Base-by-base conservation (phyloP, 2,888 invertebrate species). In the Meteorus colon region DNA sequence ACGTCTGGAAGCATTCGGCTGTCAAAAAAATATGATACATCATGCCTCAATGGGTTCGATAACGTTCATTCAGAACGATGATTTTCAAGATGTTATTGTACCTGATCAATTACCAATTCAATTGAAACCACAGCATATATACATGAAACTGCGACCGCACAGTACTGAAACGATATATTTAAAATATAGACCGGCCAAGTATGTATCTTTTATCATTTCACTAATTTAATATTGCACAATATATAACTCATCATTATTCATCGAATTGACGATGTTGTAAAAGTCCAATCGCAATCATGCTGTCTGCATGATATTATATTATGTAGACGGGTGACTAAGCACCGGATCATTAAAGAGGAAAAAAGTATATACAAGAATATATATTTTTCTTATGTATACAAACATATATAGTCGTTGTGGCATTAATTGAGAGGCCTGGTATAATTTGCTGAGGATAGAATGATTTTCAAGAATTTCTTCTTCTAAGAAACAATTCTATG, bases 131-230 rank as follows among this genome's bases (percentile, higher is more conserved):
- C 94, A 95, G 87, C 91, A 88, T 79, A 89, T 93, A 29, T 90
- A 90, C 48, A 84, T 94, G 0, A 92, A 91, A 73, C 88, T 95
- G 45, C 92, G 93, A 83, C 92, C 93, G 85, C 93, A 92, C 27
- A 91, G 93, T 82, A 92, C 93, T 0, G 90, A 92, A 82, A 92
- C 91, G 80, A 89, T 95, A 62, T 90, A 92, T 79, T 91, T 95
- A 80, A 90, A 91, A n/a, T 95, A 94, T 85, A 91, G 94, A 71
- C 94, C 96, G 70, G 96, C 96, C 12, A 86, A 84, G 86, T 86
- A 82, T 72, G 83, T 81, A 31, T 74, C 59, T 3, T 62, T 68
- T 34, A 51, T 62, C 24, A 41, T 37, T 77, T 67, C 24, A 16
- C 14, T 6, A 29, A 4, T 27, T 41, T 4, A 14, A 45, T 51